Evolutionary conservation across 2,888 invertebrate species (phyloP), one percentile per base, ranked within the genome.

Genomic region (Drosophila paranaensis): DNA sequence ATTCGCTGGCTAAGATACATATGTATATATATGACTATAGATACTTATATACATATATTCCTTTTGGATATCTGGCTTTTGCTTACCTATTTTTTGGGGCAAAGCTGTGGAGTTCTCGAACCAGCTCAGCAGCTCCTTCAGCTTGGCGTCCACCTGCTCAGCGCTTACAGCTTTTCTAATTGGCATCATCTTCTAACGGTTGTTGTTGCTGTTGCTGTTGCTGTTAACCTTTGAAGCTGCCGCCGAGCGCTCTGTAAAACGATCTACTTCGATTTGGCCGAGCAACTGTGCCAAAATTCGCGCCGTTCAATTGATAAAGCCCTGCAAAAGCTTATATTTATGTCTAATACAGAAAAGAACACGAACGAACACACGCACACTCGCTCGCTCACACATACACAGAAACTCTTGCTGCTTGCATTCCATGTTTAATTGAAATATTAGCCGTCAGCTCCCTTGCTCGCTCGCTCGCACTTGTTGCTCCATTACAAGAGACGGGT

Each of bases 21-120:
- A 57, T 16, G n/a, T n/a, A 16, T 37, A 9, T 20, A 25, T 30
- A n/a, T 46, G 13, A 6, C 2, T 9, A 14, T 27, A 35, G 30
- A 37, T 37, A 57, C 27, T 27, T 13, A 14, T 37, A 25, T 10
- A 2, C 20, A 13, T 25, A 16, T 16, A 16, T 43, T 13, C 25
- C 25, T 57, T 39, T n/a, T n/a, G 30, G 30, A n/a, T 39, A 33
- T 33, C 30, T 33, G 4, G 2, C 30, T 6, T 37, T 2, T 11
- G 57, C 82, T 75, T 80, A 91, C 91, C 84, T 33, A 91, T 86
- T 62, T 89, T 83, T 55, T 82, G 74, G 4, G 91, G 91, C 53
- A 91, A 71, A 66, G 82, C 88, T 25, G 85, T 74, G 63, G 90
- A 87, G 46, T 61, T 68, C 55, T 82, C 79, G 55, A 91, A 91